phyloP scores from a whole-genome alignment of 53 echinoderm and acorn worm species.

The Paelopatides confundens region DNA sequence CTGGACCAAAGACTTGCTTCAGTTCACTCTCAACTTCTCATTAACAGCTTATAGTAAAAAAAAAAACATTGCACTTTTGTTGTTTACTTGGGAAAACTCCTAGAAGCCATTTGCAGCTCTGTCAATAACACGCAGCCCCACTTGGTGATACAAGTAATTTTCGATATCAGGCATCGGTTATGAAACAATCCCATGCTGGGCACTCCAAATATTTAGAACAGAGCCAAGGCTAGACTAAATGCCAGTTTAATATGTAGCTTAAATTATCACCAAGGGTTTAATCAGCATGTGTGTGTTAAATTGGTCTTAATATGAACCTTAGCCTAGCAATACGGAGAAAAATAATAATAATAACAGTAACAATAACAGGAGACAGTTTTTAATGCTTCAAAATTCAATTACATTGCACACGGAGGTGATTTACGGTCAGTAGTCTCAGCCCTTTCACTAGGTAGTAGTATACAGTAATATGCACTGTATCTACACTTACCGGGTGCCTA shows the following conservation, averaged over 20 bases:
- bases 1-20: not conserved
- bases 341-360: not conserved
- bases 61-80: slow-evolving; percentile 5
- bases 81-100: not conserved
- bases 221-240: not conserved
- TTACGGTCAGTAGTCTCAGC: not conserved
- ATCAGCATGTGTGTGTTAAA: not conserved
- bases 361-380: not conserved
- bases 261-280: not conserved
- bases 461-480: no score
- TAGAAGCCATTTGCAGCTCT: slow-evolving; percentile 25
- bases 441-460: no score
- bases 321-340: no score
- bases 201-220: not conserved
- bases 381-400: not conserved
- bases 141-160: slow-evolving; percentile 24
- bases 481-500: slow-evolving; percentile 94
- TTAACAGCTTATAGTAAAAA: not conserved
- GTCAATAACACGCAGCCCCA: slow-evolving; percentile 23
- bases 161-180: slow-evolving; percentile 21
- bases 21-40: not conserved
- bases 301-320: no score
- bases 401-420: not conserved
- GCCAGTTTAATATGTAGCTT: not conserved
- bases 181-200: slow-evolving; percentile 16